Base-by-base conservation (phyloP, 2,113 vertebrate species). In the Ramphastos sulfuratus region DNA sequence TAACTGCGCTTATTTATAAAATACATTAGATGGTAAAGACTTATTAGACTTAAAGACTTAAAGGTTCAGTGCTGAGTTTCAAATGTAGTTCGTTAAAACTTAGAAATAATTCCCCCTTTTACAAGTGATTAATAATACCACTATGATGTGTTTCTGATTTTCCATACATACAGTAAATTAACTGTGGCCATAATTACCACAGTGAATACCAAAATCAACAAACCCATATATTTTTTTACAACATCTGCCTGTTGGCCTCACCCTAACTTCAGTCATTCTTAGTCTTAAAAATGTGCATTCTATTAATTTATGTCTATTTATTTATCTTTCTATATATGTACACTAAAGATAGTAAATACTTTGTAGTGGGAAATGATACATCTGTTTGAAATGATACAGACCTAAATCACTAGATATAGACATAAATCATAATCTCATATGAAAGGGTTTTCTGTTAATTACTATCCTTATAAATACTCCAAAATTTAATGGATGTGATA, bases 241-340 rank as follows among this genome's bases (percentile, higher is more conserved):
- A 35, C 8, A 25, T 28, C 6, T 67, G 14, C 35, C 46, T 54
- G 4, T 89, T 89, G 35, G 20, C 17, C 27, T 82, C n/a, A 39
- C 6, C 12, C 12, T 44, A 16, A 15, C 33, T 71, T 63, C 17
- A 24, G 2, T 65, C 54, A 67, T 87, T 60, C 21, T 11, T 28
- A 69, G 55, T 37, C n/a, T 50, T 46, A 66, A 16, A 39, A 71
- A 69, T 8, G 8, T 39, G 27, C 13, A 48, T 90, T 24, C 3
- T 37, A 58, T 66, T 66, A 2, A 15, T 56, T 56, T 54, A 2
- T 69, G 28, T 79, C 37, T 64, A 0, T 58, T 61, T 67, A 9
- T 37, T 42, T 27, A 44, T 58, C 19, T 92, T 28, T 37, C 1
- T 74, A 1, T 5, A 0, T 63, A 1, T 5, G 0, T 59, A 10